These are phyloP conservation scores for Formica aserva DNA, from an alignment of 2,888 invertebrate genomes.

Conservation along the genomic window DNA sequence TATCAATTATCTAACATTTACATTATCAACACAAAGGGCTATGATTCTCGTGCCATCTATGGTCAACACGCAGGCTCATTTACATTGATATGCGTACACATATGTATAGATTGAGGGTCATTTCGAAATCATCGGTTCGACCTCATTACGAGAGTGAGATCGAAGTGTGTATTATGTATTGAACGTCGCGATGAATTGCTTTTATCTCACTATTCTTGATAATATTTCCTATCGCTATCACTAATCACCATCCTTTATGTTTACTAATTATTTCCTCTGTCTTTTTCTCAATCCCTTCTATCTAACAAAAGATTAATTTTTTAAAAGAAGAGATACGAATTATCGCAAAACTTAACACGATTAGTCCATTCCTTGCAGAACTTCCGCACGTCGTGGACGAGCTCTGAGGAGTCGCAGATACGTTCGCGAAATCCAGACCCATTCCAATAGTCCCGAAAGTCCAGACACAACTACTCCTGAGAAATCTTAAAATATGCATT, in stretches of 20 bases:
- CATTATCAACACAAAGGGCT: constrained; percentile 6
- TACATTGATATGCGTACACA: constrained; percentile 1
- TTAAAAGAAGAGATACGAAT: neutral
- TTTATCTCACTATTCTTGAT: neutral
- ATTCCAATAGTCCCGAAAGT: constrained; percentile 69
- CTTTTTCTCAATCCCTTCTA: constrained; percentile 5
- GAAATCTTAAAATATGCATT: constrained; percentile 68
- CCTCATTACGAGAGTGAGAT: constrained; percentile 42
- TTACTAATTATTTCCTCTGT: neutral
- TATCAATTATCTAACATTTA: neutral
- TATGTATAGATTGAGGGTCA: constrained; percentile 13
- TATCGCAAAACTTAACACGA: constrained; percentile 10
- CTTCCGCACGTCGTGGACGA: constrained; percentile 77
- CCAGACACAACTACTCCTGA: constrained; percentile 54
- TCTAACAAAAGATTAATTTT: neutral
- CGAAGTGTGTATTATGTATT: neutral
- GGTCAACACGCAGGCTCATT: constrained; percentile 5
- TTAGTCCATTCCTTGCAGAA: constrained; percentile 76
- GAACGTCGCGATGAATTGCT: constrained; percentile 18
- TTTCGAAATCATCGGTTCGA: constrained; percentile 39
- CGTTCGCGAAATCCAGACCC: constrained; percentile 66
- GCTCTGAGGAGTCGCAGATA: constrained; percentile 82
- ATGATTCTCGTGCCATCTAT: constrained; percentile 21
- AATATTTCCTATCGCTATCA: neutral
- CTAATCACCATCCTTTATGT: neutral